Base-by-base conservation (phyloP, 2,888 invertebrate genomes). In the Volucella inflata region DNA sequence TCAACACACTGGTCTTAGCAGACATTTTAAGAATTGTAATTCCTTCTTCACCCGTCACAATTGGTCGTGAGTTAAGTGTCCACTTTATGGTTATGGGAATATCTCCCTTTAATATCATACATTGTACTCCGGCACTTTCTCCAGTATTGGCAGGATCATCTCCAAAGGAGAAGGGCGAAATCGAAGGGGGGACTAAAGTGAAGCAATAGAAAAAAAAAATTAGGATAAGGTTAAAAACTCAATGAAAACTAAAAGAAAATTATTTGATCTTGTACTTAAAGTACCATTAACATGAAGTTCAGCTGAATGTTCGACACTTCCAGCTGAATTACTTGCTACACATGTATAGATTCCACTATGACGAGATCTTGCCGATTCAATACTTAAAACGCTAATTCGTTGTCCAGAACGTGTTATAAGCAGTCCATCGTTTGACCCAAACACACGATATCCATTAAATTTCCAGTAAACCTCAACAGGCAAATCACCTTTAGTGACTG, bases 31-130 rank as follows among this genome's bases (percentile, higher is more conserved):
- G 93, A 71, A 92, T 90, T 36, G 90, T 90, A 11, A 92, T 90
- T 55, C 92, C 94, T 88, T 93, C 92, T 88, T 93, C 94, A 88
- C 92, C 93, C 87, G 91, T 93, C 87, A 89, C 93, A 88, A 90
- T 91, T 79, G 89, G 92, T 3, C 90, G 88, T 3, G 93, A 93
- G 87, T 94, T 93, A 57, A 94, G 92, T 62, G 93, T 94, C 97
- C 97, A 97, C 65, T 94, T 93, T 79, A 97, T 95, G 87, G 94
- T 94, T 76, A 97, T 93, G 36, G 97, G 97, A 87, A 95, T 92
- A 91, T 97, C 97, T 65, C 97, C 96, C 91, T 96, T 95, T 84
- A 94, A 94, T 44, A 95, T 95, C 89, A 95, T 94, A 91, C 96
- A 97, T 82, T 94, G 94, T 12, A 94, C 94, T 53, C 95, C 95